Base-by-base conservation (phyloP, 2,113 vertebrate species). In the Smithornis capensis region DNA sequence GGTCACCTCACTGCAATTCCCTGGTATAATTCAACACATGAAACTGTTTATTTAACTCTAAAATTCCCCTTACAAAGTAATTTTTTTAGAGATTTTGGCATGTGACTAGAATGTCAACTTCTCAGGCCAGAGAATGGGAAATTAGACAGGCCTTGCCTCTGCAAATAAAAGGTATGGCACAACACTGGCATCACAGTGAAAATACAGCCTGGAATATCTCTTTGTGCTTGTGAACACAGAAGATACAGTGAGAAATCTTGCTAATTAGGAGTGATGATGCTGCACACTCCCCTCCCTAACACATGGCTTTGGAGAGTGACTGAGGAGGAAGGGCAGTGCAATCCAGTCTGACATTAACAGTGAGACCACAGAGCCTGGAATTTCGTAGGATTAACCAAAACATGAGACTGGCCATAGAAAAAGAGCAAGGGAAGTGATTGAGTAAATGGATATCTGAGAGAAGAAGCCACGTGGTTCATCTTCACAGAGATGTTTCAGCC, bases 61-160 rank as follows among this genome's bases (percentile, higher is more conserved):
- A 12, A 67, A 67, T 62, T 89, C 37, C 63, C 35, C 70, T 70
- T 50, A 0, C 33, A 59, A 74, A 83, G 14, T 42, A 2, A 50
- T 45, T 70, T 27, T 47, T 70, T 31, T 37, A 67, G 53, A 89
- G 33, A 59, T 45, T 82, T 67, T 59, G 35, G 71, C 37, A 64
- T 40, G 31, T 35, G 37, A 65, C 55, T 50, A 59, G 22, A 15
- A 42, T 11, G 19, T 19, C 56, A 89, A 29, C 19, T 35, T 88
- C 33, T 33, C 33, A 25, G 35, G 45, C n/a, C 0, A 0, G 17
- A 91, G 47, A 81, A 68, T 0, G 0, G 40, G 18, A 62, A 84
- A 68, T 64, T 21, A 64, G 42, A n/a, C 31, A 81, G 35, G n/a
- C 22, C 31, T 60, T 79, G 40, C 22, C 35, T 85, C 70, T 37